These are phyloP conservation scores for Cyphotilapia sp. DNA, from an alignment of 2,113 vertebrate genomes.

Conservation along the genomic window DNA sequence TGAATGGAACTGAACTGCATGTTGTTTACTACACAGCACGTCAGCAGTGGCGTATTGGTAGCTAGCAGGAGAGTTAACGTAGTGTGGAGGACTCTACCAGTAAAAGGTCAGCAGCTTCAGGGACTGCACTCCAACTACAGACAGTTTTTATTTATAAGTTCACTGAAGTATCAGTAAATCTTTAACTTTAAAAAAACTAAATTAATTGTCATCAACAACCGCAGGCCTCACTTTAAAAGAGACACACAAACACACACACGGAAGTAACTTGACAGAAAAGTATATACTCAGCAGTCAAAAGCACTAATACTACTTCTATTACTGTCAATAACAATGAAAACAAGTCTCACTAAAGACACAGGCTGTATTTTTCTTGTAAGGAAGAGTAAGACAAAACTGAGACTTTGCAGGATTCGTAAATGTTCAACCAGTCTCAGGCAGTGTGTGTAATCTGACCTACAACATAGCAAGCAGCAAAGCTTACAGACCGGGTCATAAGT, in stretches of 20 bases:
- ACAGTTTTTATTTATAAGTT: background rate
- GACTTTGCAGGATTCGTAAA: background rate
- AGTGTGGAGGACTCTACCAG: fast-evolving
- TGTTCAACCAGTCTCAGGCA: background rate
- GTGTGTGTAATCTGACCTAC: background rate
- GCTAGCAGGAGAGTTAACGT: background rate
- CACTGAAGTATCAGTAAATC: background rate
- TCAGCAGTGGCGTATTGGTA: fast-evolving
- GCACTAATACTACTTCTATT: background rate
- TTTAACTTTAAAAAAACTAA: background rate
- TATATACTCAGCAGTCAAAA: background rate
- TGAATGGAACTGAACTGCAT: background rate
- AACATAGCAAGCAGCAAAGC: fast-evolving
- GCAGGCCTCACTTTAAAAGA: background rate
- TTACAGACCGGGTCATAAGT: fast-evolving
- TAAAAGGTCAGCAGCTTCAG: background rate
- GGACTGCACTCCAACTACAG: background rate
- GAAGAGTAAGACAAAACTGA: background rate
- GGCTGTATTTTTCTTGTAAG: background rate
- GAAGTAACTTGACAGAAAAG: background rate
- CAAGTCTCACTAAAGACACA: background rate
- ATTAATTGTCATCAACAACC: background rate
- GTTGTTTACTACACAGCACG: background rate
- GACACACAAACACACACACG: fast-evolving
- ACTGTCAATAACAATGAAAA: background rate